Percentiles rank a stretch among this genome's conserved stretches.
These are phyloP conservation scores for Ispidina picta DNA, from an alignment of 2,797 vertebrate species.

Conservation along the genomic window DNA sequence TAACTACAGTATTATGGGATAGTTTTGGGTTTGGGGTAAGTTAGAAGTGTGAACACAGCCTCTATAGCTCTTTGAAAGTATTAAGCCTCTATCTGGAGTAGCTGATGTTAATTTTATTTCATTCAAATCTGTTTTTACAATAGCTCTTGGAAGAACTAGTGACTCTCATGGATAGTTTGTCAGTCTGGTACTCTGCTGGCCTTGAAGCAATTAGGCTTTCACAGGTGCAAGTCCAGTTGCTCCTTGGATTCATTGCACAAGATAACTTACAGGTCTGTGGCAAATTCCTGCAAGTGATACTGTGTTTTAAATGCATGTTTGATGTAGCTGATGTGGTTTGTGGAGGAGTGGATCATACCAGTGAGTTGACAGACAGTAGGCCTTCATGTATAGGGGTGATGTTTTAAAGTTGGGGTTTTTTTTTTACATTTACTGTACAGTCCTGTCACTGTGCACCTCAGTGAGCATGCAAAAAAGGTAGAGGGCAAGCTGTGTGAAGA, in stretches of 20 bases:
- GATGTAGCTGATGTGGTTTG: neutral
- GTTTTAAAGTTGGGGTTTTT: neutral
- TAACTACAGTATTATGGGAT: neutral
- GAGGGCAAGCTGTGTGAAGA: neutral
- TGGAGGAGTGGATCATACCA: neutral
- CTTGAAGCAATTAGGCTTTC: constrained; percentile 87
- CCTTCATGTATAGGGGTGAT: neutral
- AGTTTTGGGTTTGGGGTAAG: neutral
- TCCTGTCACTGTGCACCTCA: neutral
- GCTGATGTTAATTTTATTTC: neutral
- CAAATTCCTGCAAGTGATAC: neutral
- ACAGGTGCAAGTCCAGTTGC: constrained; percentile 89
- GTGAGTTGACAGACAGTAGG: neutral
- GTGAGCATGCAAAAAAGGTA: neutral
- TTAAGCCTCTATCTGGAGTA: neutral
- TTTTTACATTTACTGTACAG: neutral
- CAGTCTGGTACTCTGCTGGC: constrained; percentile 90
- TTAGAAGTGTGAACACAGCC: neutral
- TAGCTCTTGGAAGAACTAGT: constrained; percentile 90
- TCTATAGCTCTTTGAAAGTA: neutral
- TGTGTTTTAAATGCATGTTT: neutral
- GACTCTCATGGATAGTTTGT: constrained; percentile 91
- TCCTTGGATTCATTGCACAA: constrained; percentile 94
- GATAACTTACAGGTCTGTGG: constrained; percentile 88
- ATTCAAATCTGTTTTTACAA: neutral